Conservation (phyloP, 2,113 vertebrate species). For the Osmerus eperlanus region DNA sequence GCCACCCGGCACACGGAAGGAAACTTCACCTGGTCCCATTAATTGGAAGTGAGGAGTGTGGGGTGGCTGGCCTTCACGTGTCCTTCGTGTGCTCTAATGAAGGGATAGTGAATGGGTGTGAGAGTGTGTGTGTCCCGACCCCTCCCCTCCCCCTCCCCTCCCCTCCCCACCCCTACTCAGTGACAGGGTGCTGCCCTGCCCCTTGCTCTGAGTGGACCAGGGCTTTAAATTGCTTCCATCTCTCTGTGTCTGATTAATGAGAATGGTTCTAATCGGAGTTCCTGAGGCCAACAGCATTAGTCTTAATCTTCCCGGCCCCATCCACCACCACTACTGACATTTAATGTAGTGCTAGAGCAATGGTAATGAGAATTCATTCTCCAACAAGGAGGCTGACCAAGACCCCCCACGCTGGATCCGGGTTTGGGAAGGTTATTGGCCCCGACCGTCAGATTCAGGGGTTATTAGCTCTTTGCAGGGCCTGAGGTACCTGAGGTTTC, state of each 20-base stretch:
- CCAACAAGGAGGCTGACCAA: constrained; percentile 53
- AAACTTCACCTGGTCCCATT: constrained; percentile 34
- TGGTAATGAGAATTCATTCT: constrained; percentile 71
- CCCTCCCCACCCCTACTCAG: neutral
- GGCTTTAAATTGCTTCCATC: constrained; percentile 73
- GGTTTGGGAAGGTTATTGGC: constrained; percentile 62
- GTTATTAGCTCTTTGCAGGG: constrained; percentile 66
- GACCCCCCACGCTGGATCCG: constrained; percentile 40
- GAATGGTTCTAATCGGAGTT: constrained; percentile 74
- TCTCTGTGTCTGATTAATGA: constrained; percentile 73
- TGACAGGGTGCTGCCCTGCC: constrained; percentile 69
- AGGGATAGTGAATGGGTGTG: constrained; percentile 58
- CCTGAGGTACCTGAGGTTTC: constrained; percentile 64
- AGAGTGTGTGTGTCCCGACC: neutral
- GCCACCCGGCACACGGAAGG: neutral
- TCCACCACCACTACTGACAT: constrained; percentile 70
- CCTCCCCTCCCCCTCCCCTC: constrained; percentile 11
- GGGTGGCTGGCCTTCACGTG: constrained; percentile 60
- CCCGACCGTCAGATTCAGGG: constrained; percentile 48
- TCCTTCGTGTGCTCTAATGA: constrained; percentile 64
- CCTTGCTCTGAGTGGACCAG: constrained; percentile 61
- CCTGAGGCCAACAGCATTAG: constrained; percentile 74
- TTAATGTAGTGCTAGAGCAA: constrained; percentile 72
- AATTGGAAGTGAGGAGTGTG: constrained; percentile 45
- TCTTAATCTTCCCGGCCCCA: constrained; percentile 70